Conservation (phyloP, 2,888 invertebrate genomes). For the Petrophora chlorosata region DNA sequence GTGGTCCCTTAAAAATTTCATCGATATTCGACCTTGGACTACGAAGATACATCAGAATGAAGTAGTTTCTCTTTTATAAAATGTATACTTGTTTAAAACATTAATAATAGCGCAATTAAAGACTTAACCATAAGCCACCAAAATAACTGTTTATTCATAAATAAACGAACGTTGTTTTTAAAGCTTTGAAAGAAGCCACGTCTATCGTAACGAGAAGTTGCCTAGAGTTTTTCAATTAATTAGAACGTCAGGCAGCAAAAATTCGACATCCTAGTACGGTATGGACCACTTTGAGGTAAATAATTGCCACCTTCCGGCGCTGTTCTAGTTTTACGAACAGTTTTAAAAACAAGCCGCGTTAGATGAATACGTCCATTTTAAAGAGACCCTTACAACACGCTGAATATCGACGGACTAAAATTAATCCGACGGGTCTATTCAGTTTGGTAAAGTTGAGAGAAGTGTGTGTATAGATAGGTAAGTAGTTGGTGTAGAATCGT, state of each 20-base stretch:
- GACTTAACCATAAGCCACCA: too few relatives aligned
- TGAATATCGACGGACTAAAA: constrained; percentile 8
- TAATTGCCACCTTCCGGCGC: constrained; percentile 55
- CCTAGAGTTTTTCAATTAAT: background rate
- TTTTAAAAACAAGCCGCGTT: constrained; percentile 47
- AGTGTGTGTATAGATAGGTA: constrained; percentile 34
- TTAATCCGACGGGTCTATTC: constrained; percentile 24
- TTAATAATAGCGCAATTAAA: too few relatives aligned
- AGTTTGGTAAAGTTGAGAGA: constrained; percentile 33
- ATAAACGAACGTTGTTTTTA: background rate
- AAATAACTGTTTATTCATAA: too few relatives aligned
- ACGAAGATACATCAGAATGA: too few relatives aligned
- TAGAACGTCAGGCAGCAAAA: background rate
- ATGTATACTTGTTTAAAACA: too few relatives aligned
- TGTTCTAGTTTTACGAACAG: constrained; percentile 51
- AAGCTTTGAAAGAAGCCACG: background rate
- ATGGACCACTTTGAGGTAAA: constrained; percentile 36
- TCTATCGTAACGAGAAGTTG: background rate
- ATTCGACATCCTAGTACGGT: background rate
- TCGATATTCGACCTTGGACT: too few relatives aligned
- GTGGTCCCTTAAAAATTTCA: too few relatives aligned
- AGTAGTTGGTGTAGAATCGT: constrained; percentile 32
- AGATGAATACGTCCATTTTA: constrained; percentile 31
- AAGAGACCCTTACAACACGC: constrained; percentile 33
- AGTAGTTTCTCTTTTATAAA: too few relatives aligned